phyloP scores from a whole-genome alignment of 2,888 invertebrate genomes.

The Lordiphosa fenestrarum region DNA sequence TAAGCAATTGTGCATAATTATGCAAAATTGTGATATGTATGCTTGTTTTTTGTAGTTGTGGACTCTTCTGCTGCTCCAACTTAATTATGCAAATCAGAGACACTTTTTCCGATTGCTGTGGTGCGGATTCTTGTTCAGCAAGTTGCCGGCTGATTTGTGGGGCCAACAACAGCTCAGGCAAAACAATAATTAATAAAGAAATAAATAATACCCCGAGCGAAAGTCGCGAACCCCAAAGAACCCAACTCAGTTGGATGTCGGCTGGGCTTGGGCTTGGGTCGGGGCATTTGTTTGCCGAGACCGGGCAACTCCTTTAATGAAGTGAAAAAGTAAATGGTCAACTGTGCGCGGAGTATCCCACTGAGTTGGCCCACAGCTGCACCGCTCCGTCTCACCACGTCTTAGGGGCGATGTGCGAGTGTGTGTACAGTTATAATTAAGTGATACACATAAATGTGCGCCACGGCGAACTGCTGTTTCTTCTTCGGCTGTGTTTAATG shows the following conservation, averaged over 20 bases:
- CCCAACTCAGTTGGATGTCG: conserved; percentile 52
- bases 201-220: conserved; percentile 37
- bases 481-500: conserved; percentile 47
- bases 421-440: conserved; percentile 73
- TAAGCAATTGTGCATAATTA: no score
- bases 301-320: conserved; percentile 66
- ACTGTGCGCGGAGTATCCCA: conserved; percentile 34
- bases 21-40: no score
- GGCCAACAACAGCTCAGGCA: conserved; percentile 4
- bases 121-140: no score
- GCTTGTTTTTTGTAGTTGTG: no score
- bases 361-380: conserved; percentile 15
- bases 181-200: conserved; percentile 67
- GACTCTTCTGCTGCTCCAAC: no score
- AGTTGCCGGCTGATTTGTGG: no score
- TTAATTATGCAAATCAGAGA: no score
- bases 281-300: conserved; percentile 12
- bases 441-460: conserved; percentile 62
- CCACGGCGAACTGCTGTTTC: conserved; percentile 19
- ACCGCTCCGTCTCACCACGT: conserved; percentile 1
- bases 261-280: conserved; percentile 7
- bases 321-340: conserved; percentile 63
- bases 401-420: conserved; percentile 12
- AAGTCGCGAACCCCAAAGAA: conserved; percentile 8
- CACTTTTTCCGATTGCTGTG: no score